Conservation (phyloP, 2,113 vertebrate species). For the Neofelis nebulosa region DNA sequence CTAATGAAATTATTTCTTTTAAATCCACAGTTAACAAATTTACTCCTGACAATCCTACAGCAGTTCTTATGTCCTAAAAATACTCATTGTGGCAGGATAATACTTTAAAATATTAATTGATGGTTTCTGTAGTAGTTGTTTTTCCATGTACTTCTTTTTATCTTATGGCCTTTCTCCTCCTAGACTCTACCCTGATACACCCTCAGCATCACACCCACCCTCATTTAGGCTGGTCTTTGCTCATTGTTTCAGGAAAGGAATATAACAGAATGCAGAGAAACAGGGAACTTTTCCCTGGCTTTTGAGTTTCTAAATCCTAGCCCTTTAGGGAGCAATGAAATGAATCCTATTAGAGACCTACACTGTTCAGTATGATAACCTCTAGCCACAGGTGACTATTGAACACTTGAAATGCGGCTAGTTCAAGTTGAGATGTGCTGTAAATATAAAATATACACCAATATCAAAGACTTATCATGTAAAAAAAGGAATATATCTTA, state of each 20-base stretch:
- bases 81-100: neutral
- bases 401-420: neutral
- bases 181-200: neutral
- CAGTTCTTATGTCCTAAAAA: constrained; percentile 24
- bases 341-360: neutral
- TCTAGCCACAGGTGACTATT: neutral
- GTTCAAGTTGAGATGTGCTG: neutral
- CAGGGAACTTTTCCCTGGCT: neutral
- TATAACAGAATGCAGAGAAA: constrained; percentile 32
- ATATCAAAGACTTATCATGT: constrained; percentile 9
- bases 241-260: constrained; percentile 34
- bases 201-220: neutral
- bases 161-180: neutral
- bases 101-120: constrained; percentile 32
- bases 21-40: constrained; percentile 18
- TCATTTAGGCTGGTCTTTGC: neutral
- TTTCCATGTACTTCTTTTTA: constrained; percentile 46
- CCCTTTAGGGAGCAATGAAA: neutral
- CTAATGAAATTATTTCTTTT: constrained; percentile 30
- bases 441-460: constrained; percentile 14
- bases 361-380: neutral
- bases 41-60: neutral
- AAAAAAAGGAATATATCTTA: constrained; percentile 1
- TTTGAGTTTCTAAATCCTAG: constrained; percentile 34
- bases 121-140: neutral